phyloP scores from a whole-genome alignment of 2,888 invertebrate genomes.

The Athalia circularis region DNA sequence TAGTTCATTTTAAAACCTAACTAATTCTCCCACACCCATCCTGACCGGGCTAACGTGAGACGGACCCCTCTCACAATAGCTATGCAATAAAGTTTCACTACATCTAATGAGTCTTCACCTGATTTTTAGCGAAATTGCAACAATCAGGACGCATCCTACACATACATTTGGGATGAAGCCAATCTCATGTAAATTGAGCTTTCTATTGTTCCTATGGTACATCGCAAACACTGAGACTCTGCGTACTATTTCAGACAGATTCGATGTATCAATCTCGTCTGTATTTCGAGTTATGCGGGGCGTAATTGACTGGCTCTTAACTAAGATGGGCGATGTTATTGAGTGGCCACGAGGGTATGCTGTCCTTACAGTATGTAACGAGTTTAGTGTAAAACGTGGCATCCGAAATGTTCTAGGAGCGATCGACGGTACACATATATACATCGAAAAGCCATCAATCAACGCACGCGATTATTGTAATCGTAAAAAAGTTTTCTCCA shows the following conservation, averaged over 20 bases:
- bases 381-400: slow-evolving; percentile 44
- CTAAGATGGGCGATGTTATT: slow-evolving; percentile 45
- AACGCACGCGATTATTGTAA: slow-evolving; percentile 44
- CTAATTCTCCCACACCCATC: no score
- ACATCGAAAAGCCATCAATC: slow-evolving; percentile 37
- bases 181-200: slow-evolving; percentile 44
- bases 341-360: slow-evolving; percentile 45
- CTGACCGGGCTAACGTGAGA: no score
- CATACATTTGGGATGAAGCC: slow-evolving; percentile 43
- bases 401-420: slow-evolving; percentile 40
- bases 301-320: slow-evolving; percentile 44
- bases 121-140: slow-evolving; percentile 42
- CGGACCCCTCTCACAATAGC: not conserved
- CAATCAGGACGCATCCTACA: slow-evolving; percentile 32
- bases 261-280: slow-evolving; percentile 48
- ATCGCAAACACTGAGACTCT: slow-evolving; percentile 49
- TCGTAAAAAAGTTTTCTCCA: slow-evolving; percentile 43
- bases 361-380: slow-evolving; percentile 28
- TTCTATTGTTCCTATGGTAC: slow-evolving; percentile 46
- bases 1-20: no score
- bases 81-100: no score
- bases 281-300: slow-evolving; percentile 46
- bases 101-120: no score
- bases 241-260: slow-evolving; percentile 43
- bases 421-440: slow-evolving; percentile 26